These are phyloP conservation scores for Megalonaias nervosa DNA, from an alignment of 1,140 invertebrate genomes.

Conservation along the genomic window DNA sequence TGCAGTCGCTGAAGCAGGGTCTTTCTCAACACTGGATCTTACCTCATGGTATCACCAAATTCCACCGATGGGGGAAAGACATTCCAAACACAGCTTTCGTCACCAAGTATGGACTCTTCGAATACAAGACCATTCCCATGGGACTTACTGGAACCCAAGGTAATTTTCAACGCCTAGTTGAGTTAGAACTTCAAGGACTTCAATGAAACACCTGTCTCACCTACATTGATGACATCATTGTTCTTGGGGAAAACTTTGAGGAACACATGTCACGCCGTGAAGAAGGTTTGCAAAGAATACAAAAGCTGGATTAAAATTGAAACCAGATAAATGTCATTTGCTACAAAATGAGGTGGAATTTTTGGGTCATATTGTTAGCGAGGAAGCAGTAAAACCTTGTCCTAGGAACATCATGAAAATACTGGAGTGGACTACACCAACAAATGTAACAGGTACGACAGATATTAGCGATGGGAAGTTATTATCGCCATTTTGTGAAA, in stretches of 20 bases:
- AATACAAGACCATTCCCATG: conserved; percentile 10
- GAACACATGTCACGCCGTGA: conserved; percentile 16
- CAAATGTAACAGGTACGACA: no score
- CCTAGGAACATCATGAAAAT: conserved; percentile 13
- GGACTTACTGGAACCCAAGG: not conserved
- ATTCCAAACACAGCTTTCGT: conserved; percentile 59
- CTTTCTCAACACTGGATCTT: no score
- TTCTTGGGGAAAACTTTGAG: conserved; percentile 23
- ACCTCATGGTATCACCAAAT: no score
- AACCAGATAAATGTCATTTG: conserved; percentile 29
- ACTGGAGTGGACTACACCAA: conserved; percentile 35
- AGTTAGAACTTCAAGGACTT: conserved; percentile 25
- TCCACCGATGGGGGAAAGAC: conserved; percentile 47
- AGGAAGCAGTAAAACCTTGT: conserved; percentile 17
- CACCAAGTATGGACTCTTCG: conserved; percentile 18
- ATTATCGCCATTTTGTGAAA: no score
- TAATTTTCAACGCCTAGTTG: conserved; percentile 27
- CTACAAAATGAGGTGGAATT: conserved; percentile 43
- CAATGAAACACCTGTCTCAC: conserved; percentile 30
- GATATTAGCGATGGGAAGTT: no score
- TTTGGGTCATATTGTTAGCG: conserved; percentile 35
- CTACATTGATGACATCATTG: conserved; percentile 45
- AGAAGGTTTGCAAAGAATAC: conserved; percentile 19
- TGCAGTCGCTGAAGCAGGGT: no score
- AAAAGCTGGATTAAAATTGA: conserved; percentile 31